Evolutionary conservation across 64 coral and sea anemone species (phyloP).

Genomic region (Catalaphyllia jardinei): DNA sequence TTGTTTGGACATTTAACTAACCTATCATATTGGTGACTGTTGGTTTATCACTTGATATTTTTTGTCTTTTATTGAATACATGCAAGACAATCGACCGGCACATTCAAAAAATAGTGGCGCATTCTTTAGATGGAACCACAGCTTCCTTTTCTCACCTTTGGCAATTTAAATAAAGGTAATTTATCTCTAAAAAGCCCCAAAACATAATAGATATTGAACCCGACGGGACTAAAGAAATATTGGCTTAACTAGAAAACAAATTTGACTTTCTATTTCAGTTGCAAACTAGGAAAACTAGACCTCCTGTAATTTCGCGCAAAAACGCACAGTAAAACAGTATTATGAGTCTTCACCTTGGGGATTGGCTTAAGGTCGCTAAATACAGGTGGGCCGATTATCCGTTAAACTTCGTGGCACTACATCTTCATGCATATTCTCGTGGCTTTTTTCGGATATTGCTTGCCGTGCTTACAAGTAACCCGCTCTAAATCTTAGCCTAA

Average conservation of each 20-base stretch:
- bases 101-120: too few relatives aligned
- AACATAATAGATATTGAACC: conserved; percentile 10
- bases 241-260: not conserved
- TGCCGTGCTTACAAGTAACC: too few relatives aligned
- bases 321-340: not conserved
- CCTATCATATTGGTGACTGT: not conserved
- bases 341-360: not conserved
- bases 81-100: not conserved
- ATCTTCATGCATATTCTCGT: too few relatives aligned
- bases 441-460: too few relatives aligned
- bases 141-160: not conserved
- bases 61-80: not conserved
- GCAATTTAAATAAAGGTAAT: not conserved
- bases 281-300: conserved; percentile 2
- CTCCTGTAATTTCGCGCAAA: not conserved
- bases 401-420: too few relatives aligned
- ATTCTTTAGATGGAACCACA: not conserved
- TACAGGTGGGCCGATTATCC: too few relatives aligned
- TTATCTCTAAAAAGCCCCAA: not conserved
- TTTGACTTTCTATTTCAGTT: not conserved
- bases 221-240: not conserved
- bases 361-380: too few relatives aligned
- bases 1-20: not conserved
- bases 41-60: not conserved
- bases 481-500: too few relatives aligned